Base-by-base conservation (phyloP, 53 echinoderm and acorn worm genomes). In the Astropecten irregularis region DNA sequence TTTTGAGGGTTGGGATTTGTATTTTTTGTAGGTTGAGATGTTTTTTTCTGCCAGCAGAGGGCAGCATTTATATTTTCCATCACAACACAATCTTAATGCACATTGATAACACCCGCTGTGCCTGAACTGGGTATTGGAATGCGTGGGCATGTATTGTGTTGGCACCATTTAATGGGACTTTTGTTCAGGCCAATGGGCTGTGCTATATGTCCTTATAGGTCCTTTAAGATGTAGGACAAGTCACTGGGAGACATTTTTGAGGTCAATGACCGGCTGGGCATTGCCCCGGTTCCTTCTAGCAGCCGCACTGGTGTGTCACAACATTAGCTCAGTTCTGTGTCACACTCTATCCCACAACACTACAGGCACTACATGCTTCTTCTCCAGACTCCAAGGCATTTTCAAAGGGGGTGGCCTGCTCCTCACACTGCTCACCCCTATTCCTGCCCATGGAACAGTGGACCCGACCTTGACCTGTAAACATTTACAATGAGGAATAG, bases 251-350 rank as follows among this genome's bases (percentile, higher is more conserved):
- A 46, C 38, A 10, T 40, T 14, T 54, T 35, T 55, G 76, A 23
- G 76, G 76, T 76, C 58, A 76, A 58, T 38, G 76, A 76, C 76
- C 76, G 40, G 30, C 25, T 27, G 76, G 76, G 76, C 58, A 30
- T 21, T 76, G 76, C 38, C 56, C 57, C 26, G 56, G 3, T 23
- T 69, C 47, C 48, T 71, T 14, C 13, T 20, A 71, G 49, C n/a
- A n/a, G n/a, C n/a, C n/a, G n/a, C n/a, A n/a, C n/a, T n/a, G n/a
- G n/a, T n/a, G n/a, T n/a, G n/a, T n/a, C n/a, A n/a, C n/a, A 49
- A 30, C 32, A 55, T 37, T 54, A n/a, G 38, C 15, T 58, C 25
- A 55, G n/a, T n/a, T n/a, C n/a, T n/a, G n/a, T 52, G 71, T 50
- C 51, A 50, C 71, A 50, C 50, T 42, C 31, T 71, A 19, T 57